These are phyloP conservation scores for Phrynocephalus vlangalii DNA, from an alignment of 2,797 vertebrate genomes.

Conservation along the genomic window DNA sequence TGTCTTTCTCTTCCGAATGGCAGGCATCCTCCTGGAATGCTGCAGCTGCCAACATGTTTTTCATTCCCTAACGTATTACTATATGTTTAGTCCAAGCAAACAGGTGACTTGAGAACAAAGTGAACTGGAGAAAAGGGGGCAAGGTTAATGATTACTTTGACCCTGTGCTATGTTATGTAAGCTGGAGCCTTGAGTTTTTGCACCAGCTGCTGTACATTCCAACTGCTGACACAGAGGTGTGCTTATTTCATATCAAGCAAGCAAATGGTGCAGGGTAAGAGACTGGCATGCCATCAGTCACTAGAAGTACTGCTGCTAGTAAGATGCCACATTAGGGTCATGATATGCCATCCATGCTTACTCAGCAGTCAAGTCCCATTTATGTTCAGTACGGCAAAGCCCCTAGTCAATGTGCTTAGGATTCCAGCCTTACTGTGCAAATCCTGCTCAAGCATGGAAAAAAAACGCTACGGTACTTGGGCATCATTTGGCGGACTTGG, in stretches of 20 bases:
- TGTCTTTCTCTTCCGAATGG: neutral
- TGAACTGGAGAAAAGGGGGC: slow-evolving; percentile 50
- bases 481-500: no score
- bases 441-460: neutral
- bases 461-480: neutral
- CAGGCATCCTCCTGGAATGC: slow-evolving; percentile 29
- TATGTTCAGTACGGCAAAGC: neutral
- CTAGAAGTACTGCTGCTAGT: neutral
- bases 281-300: neutral
- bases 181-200: slow-evolving; percentile 51
- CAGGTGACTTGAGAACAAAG: slow-evolving; percentile 72
- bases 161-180: slow-evolving; percentile 68
- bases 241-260: slow-evolving; percentile 18
- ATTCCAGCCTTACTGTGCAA: neutral
- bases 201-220: neutral
- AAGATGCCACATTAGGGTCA: neutral
- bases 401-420: neutral
- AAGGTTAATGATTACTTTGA: slow-evolving; percentile 74
- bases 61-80: slow-evolving; percentile 53
- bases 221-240: neutral
- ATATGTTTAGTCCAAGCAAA: slow-evolving; percentile 69
- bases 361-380: no score
- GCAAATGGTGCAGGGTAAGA: slow-evolving; percentile 2
- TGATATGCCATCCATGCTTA: neutral
- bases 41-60: slow-evolving; percentile 8